phyloP scores from a whole-genome alignment of 2,797 vertebrate species.

The Coregonus sp. region DNA sequence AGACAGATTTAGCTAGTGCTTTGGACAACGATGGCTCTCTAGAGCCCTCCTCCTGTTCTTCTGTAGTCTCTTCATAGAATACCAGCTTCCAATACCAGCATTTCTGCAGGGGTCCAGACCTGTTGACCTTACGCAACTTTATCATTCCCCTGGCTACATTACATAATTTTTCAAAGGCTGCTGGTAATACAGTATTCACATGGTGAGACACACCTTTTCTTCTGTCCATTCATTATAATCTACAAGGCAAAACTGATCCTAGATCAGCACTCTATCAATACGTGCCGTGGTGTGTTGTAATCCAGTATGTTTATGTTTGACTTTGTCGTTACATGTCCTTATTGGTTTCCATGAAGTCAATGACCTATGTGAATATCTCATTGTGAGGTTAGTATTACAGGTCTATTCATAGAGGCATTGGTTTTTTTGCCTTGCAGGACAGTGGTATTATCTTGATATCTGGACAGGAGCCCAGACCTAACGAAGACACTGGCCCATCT shows the following conservation, averaged over 20 bases:
- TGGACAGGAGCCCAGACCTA: constrained; percentile 14
- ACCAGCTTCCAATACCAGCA: not conserved
- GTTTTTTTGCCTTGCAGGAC: constrained; percentile 5
- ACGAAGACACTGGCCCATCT: not conserved
- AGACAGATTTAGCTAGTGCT: constrained; percentile 45
- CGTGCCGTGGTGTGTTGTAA: not conserved
- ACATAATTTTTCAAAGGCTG: not conserved
- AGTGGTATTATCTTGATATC: constrained; percentile 14
- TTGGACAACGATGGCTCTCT: constrained; percentile 22
- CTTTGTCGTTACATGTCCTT: not conserved
- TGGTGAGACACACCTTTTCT: not conserved
- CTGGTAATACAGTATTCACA: not conserved
- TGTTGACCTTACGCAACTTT: not conserved
- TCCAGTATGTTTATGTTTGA: not conserved
- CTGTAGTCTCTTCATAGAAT: constrained; percentile 36
- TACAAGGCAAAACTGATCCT: not conserved
- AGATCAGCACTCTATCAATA: not conserved
- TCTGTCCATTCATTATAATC: not conserved
- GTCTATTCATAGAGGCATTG: not conserved
- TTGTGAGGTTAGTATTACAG: not conserved
- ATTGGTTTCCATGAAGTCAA: not conserved
- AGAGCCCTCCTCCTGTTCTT: constrained; percentile 8
- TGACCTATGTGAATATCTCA: not conserved
- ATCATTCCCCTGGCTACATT: not conserved
- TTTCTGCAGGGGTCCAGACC: not conserved